Conservation (phyloP, 2,113 vertebrate genomes). For the Oriolus oriolus region DNA sequence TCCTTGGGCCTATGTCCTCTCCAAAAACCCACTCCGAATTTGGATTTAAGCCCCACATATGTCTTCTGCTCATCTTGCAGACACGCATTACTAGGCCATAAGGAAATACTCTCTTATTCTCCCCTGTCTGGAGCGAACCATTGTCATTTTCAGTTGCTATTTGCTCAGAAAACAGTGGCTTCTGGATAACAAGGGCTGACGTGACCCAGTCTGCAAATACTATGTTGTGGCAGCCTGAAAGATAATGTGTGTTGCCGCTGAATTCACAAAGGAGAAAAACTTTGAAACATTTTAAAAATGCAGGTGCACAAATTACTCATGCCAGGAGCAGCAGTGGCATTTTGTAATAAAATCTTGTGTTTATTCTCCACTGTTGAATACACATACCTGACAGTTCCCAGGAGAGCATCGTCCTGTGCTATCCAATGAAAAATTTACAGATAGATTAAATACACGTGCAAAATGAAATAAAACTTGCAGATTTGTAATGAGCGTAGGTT, state of each 20-base stretch:
- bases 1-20: neutral
- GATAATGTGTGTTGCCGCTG: constrained; percentile 63
- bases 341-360: constrained; percentile 81
- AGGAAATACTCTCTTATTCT: neutral
- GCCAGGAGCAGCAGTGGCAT: constrained; percentile 76
- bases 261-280: constrained; percentile 75
- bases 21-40: neutral
- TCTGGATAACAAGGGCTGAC: constrained; percentile 58
- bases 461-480: constrained; percentile 69
- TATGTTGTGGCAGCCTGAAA: constrained; percentile 70
- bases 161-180: constrained; percentile 61
- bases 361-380: constrained; percentile 78
- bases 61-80: neutral
- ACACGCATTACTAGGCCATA: neutral
- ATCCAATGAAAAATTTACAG: constrained; percentile 69
- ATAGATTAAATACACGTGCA: constrained; percentile 71
- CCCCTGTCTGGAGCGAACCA: neutral
- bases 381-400: constrained; percentile 74
- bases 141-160: constrained; percentile 51
- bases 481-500: constrained; percentile 38
- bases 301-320: constrained; percentile 83
- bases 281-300: constrained; percentile 83
- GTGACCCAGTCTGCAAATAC: constrained; percentile 66
- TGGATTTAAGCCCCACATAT: neutral
- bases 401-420: constrained; percentile 55